phyloP scores from a whole-genome alignment of 2,113 vertebrate species.

The Neodon shergylaensis region DNA sequence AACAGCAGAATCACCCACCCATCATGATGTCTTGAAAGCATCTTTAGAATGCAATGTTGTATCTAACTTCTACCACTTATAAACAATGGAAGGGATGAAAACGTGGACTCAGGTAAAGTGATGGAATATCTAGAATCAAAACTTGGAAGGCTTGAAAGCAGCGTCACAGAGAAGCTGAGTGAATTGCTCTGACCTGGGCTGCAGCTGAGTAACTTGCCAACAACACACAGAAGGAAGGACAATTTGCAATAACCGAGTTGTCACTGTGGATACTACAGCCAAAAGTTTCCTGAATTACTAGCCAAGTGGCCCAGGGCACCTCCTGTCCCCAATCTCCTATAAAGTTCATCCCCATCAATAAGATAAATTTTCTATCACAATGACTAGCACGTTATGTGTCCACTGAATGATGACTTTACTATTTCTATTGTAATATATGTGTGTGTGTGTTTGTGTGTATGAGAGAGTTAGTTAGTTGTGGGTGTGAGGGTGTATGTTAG shows the following conservation, averaged over 20 bases:
- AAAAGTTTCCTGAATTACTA: constrained; percentile 3
- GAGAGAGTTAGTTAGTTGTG: background rate
- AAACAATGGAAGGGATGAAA: constrained; percentile 16
- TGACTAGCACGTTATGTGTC: background rate
- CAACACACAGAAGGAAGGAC: background rate
- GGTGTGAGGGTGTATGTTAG: background rate
- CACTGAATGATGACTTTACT: background rate
- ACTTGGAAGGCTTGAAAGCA: background rate
- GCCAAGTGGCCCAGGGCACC: background rate
- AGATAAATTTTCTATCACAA: background rate
- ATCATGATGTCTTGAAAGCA: background rate
- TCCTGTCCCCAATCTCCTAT: background rate
- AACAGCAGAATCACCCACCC: background rate
- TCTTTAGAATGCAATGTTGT: background rate
- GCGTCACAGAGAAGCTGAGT: background rate
- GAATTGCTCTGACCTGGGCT: background rate
- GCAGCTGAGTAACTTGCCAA: background rate
- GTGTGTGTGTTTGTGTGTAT: too few species aligned
- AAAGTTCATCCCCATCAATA: background rate
- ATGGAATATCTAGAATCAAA: background rate
- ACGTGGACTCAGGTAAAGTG: background rate
- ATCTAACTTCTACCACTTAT: background rate
- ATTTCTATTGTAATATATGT: background rate
- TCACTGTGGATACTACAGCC: background rate
- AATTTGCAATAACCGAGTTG: background rate